phyloP scores from a whole-genome alignment of 2,113 vertebrate species.

The Myrmecophaga tridactyla region DNA sequence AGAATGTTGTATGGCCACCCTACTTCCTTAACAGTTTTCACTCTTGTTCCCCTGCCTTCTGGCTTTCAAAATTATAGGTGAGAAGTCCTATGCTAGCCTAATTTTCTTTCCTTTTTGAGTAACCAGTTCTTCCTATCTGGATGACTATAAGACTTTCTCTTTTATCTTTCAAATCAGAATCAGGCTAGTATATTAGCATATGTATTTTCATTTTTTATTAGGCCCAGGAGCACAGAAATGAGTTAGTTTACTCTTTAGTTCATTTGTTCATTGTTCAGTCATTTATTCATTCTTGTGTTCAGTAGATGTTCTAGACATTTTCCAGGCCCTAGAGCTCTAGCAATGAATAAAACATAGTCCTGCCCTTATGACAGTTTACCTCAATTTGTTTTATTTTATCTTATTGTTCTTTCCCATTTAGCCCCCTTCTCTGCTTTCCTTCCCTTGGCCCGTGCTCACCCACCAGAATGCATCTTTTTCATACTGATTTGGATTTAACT shows the following conservation, averaged over 20 bases:
- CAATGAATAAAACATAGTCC: neutral
- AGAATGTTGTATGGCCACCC: neutral
- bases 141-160: neutral
- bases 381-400: neutral
- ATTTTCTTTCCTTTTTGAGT: neutral
- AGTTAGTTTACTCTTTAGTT: neutral
- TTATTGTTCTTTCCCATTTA: neutral
- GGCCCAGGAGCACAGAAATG: neutral
- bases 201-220: neutral
- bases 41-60: neutral
- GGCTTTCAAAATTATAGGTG: neutral
- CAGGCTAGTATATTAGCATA: neutral
- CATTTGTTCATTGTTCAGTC: neutral
- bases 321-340: neutral
- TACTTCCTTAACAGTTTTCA: neutral
- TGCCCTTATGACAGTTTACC: neutral
- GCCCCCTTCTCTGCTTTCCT: neutral
- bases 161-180: neutral
- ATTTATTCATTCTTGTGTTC: neutral
- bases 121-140: neutral
- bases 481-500: neutral
- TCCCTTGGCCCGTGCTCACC: neutral
- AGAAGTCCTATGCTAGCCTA: neutral
- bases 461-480: neutral
- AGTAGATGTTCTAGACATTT: neutral